These are phyloP conservation scores for Rhynchomys soricoides DNA, from an alignment of 2,113 vertebrate species.

Conservation along the genomic window DNA sequence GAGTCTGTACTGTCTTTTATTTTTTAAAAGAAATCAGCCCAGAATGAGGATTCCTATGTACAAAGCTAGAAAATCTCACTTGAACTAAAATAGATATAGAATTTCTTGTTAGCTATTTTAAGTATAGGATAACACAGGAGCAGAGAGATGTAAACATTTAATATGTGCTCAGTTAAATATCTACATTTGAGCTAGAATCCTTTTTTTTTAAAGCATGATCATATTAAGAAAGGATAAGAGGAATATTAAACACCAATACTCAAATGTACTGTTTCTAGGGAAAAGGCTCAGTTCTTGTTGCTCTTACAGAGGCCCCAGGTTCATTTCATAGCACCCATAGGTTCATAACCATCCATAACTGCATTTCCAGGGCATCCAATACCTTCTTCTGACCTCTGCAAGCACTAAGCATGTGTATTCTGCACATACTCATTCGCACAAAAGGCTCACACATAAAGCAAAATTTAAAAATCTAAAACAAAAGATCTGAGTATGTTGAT, in stretches of 20 bases:
- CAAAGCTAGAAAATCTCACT: neutral
- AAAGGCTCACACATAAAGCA: neutral
- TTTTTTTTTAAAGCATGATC: neutral
- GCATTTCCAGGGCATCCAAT: neutral
- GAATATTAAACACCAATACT: neutral
- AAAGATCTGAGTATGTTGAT: neutral
- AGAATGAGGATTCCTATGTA: neutral
- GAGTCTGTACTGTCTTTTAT: neutral
- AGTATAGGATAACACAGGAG: accelerated
- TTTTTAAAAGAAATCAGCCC: accelerated
- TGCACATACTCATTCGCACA: neutral
- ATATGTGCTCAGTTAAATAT: neutral
- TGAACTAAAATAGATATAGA: neutral
- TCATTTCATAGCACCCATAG: neutral
- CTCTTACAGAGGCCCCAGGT: neutral
- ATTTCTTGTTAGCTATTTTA: neutral
- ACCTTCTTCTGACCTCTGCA: neutral
- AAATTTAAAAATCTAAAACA: neutral
- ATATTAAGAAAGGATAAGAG: neutral
- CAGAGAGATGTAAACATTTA: neutral
- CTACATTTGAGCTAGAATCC: neutral
- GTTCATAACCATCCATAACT: too few relatives aligned
- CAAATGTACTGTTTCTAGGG: neutral
- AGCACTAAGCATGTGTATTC: neutral
- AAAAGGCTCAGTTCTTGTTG: neutral